These are phyloP conservation scores for Henicopernis longicauda DNA, from an alignment of 2,113 vertebrate species.

Conservation along the genomic window DNA sequence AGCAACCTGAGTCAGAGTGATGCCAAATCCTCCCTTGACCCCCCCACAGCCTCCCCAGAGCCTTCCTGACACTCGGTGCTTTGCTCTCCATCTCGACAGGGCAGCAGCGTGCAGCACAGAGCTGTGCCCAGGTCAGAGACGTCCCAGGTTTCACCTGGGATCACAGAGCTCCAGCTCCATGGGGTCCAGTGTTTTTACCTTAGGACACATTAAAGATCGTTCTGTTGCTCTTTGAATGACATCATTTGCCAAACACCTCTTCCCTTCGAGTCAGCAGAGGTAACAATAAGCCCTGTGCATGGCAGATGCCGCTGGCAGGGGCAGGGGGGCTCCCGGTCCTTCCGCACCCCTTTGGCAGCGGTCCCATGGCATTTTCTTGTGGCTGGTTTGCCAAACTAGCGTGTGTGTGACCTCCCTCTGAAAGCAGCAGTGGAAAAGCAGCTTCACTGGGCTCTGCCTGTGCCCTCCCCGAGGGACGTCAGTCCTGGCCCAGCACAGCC, in stretches of 20 bases:
- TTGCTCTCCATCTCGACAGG: background rate
- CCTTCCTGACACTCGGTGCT: background rate
- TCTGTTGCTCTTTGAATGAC: background rate
- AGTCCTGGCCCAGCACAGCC: background rate
- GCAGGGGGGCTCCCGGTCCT: background rate
- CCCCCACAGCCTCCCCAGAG: background rate
- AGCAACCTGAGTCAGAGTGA: background rate
- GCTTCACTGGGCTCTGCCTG: background rate
- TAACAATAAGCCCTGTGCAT: rapidly evolving
- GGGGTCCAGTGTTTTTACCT: background rate
- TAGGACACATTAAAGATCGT: too few relatives aligned
- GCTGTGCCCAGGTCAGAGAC: rapidly evolving
- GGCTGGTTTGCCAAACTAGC: background rate
- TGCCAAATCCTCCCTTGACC: background rate
- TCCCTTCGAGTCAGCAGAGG: background rate
- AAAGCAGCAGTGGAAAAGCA: background rate
- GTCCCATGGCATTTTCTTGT: background rate
- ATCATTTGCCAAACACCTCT: background rate
- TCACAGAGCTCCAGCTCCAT: background rate
- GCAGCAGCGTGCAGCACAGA: background rate
- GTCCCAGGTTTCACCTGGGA: background rate
- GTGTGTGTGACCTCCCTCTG: background rate
- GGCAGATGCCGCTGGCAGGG: background rate
- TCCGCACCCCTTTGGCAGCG: background rate
- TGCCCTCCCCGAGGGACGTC: rapidly evolving